A percentile compares a stretch with the other conserved stretches of the same genome.
Conservation (phyloP, 1,140 invertebrate genomes). For the Drosophila guanche region DNA sequence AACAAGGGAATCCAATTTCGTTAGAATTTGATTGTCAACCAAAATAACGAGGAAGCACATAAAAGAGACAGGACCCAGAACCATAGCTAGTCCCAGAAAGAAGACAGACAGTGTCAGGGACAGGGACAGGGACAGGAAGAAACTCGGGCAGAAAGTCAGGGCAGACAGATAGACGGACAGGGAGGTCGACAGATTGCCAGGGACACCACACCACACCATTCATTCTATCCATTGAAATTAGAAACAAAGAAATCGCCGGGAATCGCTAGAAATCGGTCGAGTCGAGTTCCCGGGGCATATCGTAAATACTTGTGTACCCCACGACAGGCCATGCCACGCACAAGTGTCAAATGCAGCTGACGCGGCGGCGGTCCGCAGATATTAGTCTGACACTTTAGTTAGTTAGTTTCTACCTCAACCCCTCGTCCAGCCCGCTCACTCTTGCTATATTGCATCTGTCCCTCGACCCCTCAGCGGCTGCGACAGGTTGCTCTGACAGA, state of each 20-base stretch:
- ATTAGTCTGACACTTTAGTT: slow-evolving; percentile 54
- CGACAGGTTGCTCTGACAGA: slow-evolving; percentile 46
- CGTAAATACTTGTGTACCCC: slow-evolving; percentile 57
- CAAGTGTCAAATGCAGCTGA: slow-evolving; percentile 74
- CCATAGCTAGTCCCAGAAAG: not conserved
- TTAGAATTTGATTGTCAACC: slow-evolving; percentile 79
- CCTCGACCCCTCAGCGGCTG: too few relatives aligned
- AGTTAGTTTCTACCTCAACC: slow-evolving; percentile 21
- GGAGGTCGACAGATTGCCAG: slow-evolving; percentile 51
- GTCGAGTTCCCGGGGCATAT: slow-evolving; percentile 41
- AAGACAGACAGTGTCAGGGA: not conserved
- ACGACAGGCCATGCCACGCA: slow-evolving; percentile 43
- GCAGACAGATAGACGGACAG: slow-evolving; percentile 4
- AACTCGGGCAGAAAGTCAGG: too few relatives aligned
- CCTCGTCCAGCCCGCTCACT: slow-evolving; percentile 2
- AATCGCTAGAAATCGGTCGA: slow-evolving; percentile 35
- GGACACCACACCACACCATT: slow-evolving; percentile 9
- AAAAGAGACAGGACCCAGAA: slow-evolving; percentile 16
- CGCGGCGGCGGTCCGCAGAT: slow-evolving; percentile 40
- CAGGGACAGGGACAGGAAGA: too few relatives aligned
- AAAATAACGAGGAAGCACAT: slow-evolving; percentile 64
- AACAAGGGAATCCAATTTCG: slow-evolving; percentile 77
- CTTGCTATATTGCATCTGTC: slow-evolving; percentile 21
- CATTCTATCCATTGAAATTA: slow-evolving; percentile 57
- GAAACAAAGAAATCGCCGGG: slow-evolving; percentile 51